Conservation (phyloP, 1,140 invertebrate genomes). For the Solen grandis region DNA sequence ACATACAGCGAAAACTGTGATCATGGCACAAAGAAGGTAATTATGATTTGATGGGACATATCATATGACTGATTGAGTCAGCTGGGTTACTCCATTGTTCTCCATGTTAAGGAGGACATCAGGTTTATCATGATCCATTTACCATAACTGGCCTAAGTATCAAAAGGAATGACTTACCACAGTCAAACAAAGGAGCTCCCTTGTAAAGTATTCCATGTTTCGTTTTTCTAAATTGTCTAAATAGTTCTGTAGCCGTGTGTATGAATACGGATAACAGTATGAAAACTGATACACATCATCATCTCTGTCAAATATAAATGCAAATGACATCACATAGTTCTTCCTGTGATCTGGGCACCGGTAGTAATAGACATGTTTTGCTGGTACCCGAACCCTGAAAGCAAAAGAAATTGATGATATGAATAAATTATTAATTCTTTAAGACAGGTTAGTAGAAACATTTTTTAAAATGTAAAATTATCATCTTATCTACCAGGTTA, state of each 20-base stretch:
- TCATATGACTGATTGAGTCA: too few relatives aligned
- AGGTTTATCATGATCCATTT: too few relatives aligned
- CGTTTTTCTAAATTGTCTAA: slow-evolving; percentile 88
- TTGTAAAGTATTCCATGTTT: slow-evolving; percentile 84
- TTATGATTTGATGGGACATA: too few relatives aligned
- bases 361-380: slow-evolving; percentile 95
- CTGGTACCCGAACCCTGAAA: slow-evolving; percentile 90
- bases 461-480: too few relatives aligned
- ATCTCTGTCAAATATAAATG: slow-evolving; percentile 96
- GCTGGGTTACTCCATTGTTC: too few relatives aligned
- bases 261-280: slow-evolving; percentile 96
- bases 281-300: slow-evolving; percentile 96
- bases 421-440: background rate
- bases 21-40: too few relatives aligned
- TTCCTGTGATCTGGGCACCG: slow-evolving; percentile 93
- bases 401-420: too few relatives aligned
- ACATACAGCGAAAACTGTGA: too few relatives aligned
- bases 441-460: too few relatives aligned
- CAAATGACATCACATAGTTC: slow-evolving; percentile 96
- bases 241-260: slow-evolving; percentile 93
- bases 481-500: too few relatives aligned
- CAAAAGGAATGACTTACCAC: slow-evolving; percentile 84
- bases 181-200: slow-evolving; percentile 86
- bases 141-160: too few relatives aligned
- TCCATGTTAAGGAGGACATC: too few relatives aligned